Conservation (phyloP, 1,140 invertebrate genomes). For the Macrocentrus cingulum region DNA sequence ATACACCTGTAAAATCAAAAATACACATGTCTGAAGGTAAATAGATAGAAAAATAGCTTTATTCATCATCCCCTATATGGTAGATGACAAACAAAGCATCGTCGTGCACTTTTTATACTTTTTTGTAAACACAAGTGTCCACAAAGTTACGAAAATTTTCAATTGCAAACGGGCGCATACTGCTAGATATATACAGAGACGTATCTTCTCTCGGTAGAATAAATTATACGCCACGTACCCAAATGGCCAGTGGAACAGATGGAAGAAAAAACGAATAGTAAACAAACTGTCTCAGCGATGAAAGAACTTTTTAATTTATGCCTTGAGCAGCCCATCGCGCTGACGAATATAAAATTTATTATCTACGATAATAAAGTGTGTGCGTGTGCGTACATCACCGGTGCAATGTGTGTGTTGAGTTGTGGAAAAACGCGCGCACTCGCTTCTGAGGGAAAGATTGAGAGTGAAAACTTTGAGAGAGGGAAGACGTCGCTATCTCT, state of each 20-base stretch:
- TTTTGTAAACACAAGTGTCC: conserved; percentile 1
- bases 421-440: too few relatives aligned
- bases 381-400: background rate
- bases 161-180: too few relatives aligned
- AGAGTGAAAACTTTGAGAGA: conserved; percentile 2
- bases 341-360: conserved; percentile 12
- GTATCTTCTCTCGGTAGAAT: background rate
- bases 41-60: too few relatives aligned
- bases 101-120: too few relatives aligned
- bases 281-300: background rate
- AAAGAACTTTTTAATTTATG: conserved; percentile 5
- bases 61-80: too few relatives aligned
- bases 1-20: too few relatives aligned
- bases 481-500: conserved; percentile 5
- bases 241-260: background rate
- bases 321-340: background rate
- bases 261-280: background rate
- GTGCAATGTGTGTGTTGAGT: too few relatives aligned
- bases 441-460: conserved; percentile 3
- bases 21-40: too few relatives aligned
- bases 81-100: too few relatives aligned
- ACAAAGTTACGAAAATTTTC: background rate
- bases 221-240: background rate
- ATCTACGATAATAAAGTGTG: background rate
- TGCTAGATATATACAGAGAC: background rate